Evolutionary conservation across 1,140 invertebrate species (phyloP).

Genomic region (Papilio polytes): DNA sequence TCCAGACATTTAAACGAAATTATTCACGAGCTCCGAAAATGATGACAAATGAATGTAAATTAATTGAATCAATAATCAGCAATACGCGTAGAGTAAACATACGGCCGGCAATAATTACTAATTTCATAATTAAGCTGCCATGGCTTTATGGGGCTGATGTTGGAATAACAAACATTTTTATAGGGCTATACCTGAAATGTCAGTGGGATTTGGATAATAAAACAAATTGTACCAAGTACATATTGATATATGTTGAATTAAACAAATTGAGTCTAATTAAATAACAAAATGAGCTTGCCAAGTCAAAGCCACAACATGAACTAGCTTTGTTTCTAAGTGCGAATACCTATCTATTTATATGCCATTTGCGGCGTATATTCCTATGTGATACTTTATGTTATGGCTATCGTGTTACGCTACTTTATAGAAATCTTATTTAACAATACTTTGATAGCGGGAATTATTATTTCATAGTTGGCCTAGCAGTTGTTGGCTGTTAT

Average conservation of each 20-base stretch:
- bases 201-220: neutral
- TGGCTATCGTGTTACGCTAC: neutral
- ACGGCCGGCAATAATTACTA: constrained; percentile 51
- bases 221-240: neutral
- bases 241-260: too few relatives aligned
- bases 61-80: constrained; percentile 64
- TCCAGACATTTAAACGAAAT: constrained; percentile 28
- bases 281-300: too few relatives aligned
- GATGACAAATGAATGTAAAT: constrained; percentile 44
- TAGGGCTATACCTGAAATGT: neutral
- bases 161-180: neutral
- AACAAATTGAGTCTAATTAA: too few relatives aligned
- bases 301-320: too few relatives aligned
- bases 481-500: neutral
- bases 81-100: constrained; percentile 45
- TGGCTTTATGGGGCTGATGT: constrained; percentile 4
- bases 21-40: constrained; percentile 15
- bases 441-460: neutral
- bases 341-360: too few relatives aligned
- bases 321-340: too few relatives aligned
- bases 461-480: neutral
- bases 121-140: constrained; percentile 52
- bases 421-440: neutral
- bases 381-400: too few relatives aligned
- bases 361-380: too few relatives aligned